These are phyloP conservation scores for Andrena marginata DNA, from an alignment of 2,888 invertebrate genomes.

Conservation along the genomic window DNA sequence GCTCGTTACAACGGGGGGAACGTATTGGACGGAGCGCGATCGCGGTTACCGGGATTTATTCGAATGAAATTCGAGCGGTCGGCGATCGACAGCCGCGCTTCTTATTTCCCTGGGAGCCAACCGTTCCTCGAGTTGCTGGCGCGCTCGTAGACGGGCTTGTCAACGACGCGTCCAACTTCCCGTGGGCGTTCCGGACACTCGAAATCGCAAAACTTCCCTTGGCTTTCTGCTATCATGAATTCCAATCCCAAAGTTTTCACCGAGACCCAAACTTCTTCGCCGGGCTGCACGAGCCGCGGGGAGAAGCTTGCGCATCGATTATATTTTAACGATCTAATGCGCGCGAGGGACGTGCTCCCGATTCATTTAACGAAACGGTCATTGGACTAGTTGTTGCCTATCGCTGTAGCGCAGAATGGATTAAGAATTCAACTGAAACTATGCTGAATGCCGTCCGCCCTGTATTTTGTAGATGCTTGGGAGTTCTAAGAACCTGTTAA, in stretches of 20 bases:
- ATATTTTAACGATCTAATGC: conserved; percentile 2
- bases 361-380: too few species aligned
- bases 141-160: conserved; percentile 16
- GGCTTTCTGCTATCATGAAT: conserved; percentile 49
- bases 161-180: conserved; percentile 34
- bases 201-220: conserved; percentile 51
- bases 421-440: too few species aligned
- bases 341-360: not conserved
- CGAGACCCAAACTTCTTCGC: conserved; percentile 34
- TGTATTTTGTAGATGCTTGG: too few species aligned
- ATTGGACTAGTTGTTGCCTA: too few species aligned
- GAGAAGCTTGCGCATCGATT: not conserved
- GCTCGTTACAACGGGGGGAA: conserved; percentile 3
- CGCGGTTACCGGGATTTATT: not conserved
- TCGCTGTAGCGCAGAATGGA: too few species aligned
- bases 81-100: not conserved
- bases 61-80: not conserved
- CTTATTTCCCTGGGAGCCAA: conserved; percentile 5
- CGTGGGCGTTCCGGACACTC: conserved; percentile 32
- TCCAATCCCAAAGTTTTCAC: conserved; percentile 56
- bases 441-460: too few species aligned
- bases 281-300: not conserved
- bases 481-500: too few species aligned
- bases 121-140: conserved; percentile 13
- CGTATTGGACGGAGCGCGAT: conserved; percentile 1